These are phyloP conservation scores for Tinea semifulvella DNA, from an alignment of 2,888 invertebrate species.

Conservation along the genomic window DNA sequence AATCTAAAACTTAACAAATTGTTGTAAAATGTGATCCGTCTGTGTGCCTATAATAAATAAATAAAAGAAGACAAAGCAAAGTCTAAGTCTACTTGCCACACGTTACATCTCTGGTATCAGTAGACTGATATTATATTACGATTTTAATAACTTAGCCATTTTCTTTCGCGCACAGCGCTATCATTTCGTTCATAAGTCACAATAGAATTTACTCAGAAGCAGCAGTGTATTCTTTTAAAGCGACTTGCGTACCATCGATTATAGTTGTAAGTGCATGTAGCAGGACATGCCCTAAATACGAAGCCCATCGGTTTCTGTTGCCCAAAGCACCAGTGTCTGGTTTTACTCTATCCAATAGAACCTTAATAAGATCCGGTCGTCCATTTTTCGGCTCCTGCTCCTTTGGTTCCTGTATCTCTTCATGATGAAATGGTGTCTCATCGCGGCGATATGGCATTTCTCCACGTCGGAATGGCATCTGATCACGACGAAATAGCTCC, in stretches of 20 bases:
- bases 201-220: background rate
- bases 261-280: slow-evolving; percentile 40
- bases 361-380: background rate
- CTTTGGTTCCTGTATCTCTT: background rate
- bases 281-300: slow-evolving; percentile 42
- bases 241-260: slow-evolving; percentile 30
- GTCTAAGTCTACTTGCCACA: no score
- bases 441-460: background rate
- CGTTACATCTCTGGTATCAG: no score
- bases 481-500: background rate
- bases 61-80: no score
- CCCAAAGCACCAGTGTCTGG: slow-evolving; percentile 12
- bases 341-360: slow-evolving; percentile 1
- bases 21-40: no score
- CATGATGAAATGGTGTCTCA: background rate
- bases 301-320: slow-evolving; percentile 33
- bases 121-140: no score
- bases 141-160: no score
- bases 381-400: background rate
- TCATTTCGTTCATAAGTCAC: no score
- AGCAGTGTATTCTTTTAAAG: slow-evolving; percentile 15
- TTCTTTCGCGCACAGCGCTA: no score
- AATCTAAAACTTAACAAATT: no score
- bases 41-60: no score
- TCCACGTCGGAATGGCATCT: background rate